Percentiles rank a stretch among this genome's conserved stretches.
Conservation (phyloP, 2,888 invertebrate species). For the Microplitis deprimator region DNA sequence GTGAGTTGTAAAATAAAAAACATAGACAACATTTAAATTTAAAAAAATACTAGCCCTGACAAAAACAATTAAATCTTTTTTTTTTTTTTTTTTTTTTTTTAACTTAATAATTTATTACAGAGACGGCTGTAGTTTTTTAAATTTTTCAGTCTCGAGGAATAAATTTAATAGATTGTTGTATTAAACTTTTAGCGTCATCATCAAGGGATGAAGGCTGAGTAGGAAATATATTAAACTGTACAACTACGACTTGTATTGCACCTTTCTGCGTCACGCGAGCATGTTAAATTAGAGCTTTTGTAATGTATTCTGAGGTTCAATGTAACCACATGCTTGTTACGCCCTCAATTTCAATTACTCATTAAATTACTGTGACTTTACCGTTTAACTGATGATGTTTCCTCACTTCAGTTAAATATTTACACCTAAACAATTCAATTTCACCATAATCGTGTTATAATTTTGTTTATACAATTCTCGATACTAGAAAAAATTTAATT, state of each 20-base stretch:
- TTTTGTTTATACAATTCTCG: neutral
- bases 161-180: neutral
- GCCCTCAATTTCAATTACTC: neutral
- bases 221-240: neutral
- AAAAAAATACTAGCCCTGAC: neutral
- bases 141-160: neutral
- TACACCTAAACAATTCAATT: neutral
- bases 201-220: neutral
- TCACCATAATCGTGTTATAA: too few species aligned
- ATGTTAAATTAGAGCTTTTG: neutral
- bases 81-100: neutral
- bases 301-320: neutral
- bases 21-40: conserved; percentile 8
- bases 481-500: neutral
- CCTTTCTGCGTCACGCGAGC: neutral
- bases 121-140: neutral
- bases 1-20: conserved; percentile 19
- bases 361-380: neutral
- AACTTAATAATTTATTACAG: neutral
- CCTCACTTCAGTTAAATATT: neutral
- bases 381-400: neutral
- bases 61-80: neutral
- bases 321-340: neutral
- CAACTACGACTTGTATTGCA: neutral
- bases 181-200: neutral